These are phyloP conservation scores for Luffia ferchaultella DNA, from an alignment of 2,888 invertebrate genomes.

Conservation along the genomic window DNA sequence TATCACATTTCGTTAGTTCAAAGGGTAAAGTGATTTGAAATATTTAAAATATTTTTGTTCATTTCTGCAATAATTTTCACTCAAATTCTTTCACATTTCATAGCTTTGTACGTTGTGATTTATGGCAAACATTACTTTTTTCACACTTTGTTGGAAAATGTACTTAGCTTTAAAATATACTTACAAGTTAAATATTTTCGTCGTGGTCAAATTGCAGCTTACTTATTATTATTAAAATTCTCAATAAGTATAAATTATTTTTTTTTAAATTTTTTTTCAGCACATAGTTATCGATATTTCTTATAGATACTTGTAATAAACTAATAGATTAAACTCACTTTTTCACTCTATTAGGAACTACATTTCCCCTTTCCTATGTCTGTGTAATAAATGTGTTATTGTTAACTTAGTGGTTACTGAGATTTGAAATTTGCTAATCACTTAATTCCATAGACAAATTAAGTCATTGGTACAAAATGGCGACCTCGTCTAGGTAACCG, in stretches of 20 bases:
- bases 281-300: background rate
- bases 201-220: too few relatives aligned
- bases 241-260: background rate
- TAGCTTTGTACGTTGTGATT: too few relatives aligned
- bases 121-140: too few relatives aligned
- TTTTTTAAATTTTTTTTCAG: too few relatives aligned
- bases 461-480: slow-evolving; percentile 58
- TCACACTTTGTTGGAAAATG: background rate
- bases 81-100: too few relatives aligned
- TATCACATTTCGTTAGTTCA: too few relatives aligned
- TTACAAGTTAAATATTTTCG: background rate
- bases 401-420: slow-evolving; percentile 56
- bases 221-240: too few relatives aligned
- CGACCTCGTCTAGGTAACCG: slow-evolving; percentile 64
- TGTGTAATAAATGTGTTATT: slow-evolving; percentile 61
- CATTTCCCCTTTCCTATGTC: slow-evolving; percentile 44
- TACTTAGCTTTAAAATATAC: background rate
- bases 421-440: slow-evolving; percentile 55
- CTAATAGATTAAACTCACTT: slow-evolving; percentile 24
- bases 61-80: too few relatives aligned
- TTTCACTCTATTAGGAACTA: slow-evolving; percentile 47
- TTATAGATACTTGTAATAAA: background rate
- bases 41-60: too few relatives aligned
- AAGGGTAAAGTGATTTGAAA: too few relatives aligned
- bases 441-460: slow-evolving; percentile 40